These are phyloP conservation scores for Chrysocyon brachyurus DNA, from an alignment of 2,797 vertebrate species.

Conservation along the genomic window DNA sequence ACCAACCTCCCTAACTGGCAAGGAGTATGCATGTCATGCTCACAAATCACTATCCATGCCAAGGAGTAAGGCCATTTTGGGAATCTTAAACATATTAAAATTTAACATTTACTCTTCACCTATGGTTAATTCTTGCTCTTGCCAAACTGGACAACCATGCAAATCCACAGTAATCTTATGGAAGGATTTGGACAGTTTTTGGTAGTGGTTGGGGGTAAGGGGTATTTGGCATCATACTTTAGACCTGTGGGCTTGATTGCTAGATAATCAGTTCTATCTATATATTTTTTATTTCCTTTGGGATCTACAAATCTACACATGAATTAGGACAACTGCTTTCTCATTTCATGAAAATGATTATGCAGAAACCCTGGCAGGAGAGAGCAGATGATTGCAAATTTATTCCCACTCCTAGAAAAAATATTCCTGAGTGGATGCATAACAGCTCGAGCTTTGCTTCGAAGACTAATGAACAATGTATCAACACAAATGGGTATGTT, in stretches of 20 bases:
- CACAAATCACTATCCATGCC: background rate
- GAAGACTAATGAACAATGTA: background rate
- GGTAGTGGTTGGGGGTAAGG: no score
- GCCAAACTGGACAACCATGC: background rate
- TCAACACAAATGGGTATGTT: accelerated
- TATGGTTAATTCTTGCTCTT: background rate
- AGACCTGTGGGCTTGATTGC: background rate
- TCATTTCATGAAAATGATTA: constrained; percentile 37
- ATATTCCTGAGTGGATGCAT: background rate
- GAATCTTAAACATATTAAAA: background rate
- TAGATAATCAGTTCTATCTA: background rate
- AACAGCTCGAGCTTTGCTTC: background rate
- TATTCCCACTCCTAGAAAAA: background rate
- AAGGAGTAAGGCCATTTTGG: background rate
- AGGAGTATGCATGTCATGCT: background rate
- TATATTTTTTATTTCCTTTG: background rate
- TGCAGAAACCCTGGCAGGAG: background rate
- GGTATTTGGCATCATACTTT: background rate
- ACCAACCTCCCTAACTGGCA: background rate
- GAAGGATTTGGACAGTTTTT: background rate
- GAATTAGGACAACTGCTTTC: background rate
- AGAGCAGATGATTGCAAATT: background rate
- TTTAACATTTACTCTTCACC: background rate
- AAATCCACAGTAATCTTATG: background rate
- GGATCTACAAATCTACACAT: background rate